Base-by-base conservation (phyloP, 2,888 invertebrate species). In the Sarcophaga carnaria region DNA sequence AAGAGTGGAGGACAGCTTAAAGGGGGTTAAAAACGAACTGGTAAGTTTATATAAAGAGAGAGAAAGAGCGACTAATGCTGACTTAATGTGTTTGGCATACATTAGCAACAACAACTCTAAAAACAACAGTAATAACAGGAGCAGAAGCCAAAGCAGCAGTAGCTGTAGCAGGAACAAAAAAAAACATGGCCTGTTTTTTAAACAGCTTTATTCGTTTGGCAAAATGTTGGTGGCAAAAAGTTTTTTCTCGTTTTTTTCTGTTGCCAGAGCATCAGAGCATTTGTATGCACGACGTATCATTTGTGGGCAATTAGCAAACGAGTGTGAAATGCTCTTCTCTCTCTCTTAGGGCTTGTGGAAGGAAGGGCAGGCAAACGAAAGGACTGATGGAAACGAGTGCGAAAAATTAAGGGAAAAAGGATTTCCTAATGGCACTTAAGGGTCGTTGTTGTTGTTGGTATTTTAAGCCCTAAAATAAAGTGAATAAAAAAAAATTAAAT, bases 271-370 rank as follows among this genome's bases (percentile, higher is more conserved):
- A 37, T 54, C 54, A 54, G 84, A 84, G 84, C 83, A 87, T 88
- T 88, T 87, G 87, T 87, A 87, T 88, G 87, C 86, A 86, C 76
- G 82, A 79, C 83, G 84, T 84, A 86, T 80, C 83, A 81, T 82
- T 80, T 85, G 87, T 85, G 88, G 85, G 86, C 86, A 88, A 87
- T 88, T 88, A 88, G 81, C 81, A 86, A 86, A 85, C 85, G 85
- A 86, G 88, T 88, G 88, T 88, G 88, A 88, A 88, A 88, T 81
- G 81, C 80, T 80, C 77, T 17, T 54, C 54, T 54, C 54, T 54
- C 54, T 54, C 54, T 54, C 54, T 83, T 80, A 83, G 72, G 84
- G 80, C 71, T 79, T 76, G 71, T 76, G 66, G 25, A 76, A 37
- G 72, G 75, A 75, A 83, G 77, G 62, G 62, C 20, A 71, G 74